These are phyloP conservation scores for Pseudomyrmex dendroicus DNA, from an alignment of 1,140 invertebrate genomes.

Conservation along the genomic window DNA sequence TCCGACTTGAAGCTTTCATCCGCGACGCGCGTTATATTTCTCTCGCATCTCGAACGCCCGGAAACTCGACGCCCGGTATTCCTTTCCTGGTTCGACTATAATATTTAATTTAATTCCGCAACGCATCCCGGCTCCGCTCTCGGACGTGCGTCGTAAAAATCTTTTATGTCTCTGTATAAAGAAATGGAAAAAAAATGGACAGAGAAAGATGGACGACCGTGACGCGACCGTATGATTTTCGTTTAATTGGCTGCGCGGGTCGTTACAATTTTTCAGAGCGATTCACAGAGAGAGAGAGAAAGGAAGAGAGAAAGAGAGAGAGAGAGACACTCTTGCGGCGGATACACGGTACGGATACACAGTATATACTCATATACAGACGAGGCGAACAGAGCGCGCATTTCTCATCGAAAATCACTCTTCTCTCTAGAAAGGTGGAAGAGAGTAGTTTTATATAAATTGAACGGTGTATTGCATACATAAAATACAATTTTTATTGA, in stretches of 20 bases:
- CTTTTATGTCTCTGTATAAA: slow-evolving; percentile 33
- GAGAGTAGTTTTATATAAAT: too few relatives aligned
- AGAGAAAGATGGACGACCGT: neutral
- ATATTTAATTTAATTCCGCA: slow-evolving; percentile 55
- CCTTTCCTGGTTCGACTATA: slow-evolving; percentile 43
- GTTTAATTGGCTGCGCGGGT: slow-evolving; percentile 44
- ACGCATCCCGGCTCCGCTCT: neutral
- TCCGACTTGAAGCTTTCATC: slow-evolving; percentile 52
- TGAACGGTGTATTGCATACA: too few relatives aligned
- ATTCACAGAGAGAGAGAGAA: neutral
- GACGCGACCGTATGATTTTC: slow-evolving; percentile 39
- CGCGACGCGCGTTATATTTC: slow-evolving; percentile 32
- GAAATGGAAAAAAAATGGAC: neutral
- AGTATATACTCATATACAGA: neutral
- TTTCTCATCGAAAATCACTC: neutral
- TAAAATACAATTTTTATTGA: too few relatives aligned
- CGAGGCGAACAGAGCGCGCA: neutral
- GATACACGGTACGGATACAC: too few relatives aligned
- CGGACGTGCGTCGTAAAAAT: slow-evolving; percentile 38
- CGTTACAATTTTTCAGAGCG: slow-evolving; percentile 41
- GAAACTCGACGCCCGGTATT: slow-evolving; percentile 33
- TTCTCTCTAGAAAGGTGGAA: too few relatives aligned
- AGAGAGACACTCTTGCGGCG: neutral
- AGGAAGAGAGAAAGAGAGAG: neutral
- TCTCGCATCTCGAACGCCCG: slow-evolving; percentile 16